A percentile compares a stretch with the other conserved stretches of the same genome.
phyloP scores from a whole-genome alignment of 1,140 invertebrate genomes.

The Antheraea pernyi region DNA sequence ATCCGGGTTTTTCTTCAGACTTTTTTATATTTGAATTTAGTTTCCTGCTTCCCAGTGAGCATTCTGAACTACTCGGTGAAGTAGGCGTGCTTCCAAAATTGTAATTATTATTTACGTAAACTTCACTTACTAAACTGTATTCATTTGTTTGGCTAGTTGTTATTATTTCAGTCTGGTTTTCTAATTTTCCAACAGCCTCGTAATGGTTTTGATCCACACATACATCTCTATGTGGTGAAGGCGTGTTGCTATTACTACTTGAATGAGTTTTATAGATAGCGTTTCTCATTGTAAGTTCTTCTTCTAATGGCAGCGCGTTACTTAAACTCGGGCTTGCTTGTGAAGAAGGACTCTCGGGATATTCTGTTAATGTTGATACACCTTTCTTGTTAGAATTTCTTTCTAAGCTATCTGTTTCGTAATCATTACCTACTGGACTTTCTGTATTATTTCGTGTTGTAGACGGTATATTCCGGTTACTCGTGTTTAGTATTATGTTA shows the following conservation, averaged over 20 bases:
- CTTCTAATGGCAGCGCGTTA: conserved; percentile 85
- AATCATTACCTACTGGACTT: conserved; percentile 78
- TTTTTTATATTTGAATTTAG: conserved; percentile 72
- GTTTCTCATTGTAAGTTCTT: conserved; percentile 88
- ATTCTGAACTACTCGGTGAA: conserved; percentile 82
- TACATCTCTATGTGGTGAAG: conserved; percentile 75
- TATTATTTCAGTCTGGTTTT: conserved; percentile 40
- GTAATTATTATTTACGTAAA: conserved; percentile 89
- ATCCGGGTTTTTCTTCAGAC: conserved; percentile 82
- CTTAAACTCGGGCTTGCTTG: conserved; percentile 85
- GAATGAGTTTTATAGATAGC: conserved; percentile 82
- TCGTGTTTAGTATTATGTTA: conserved; percentile 20
- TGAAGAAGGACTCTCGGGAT: conserved; percentile 81
- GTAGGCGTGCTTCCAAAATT: conserved; percentile 82
- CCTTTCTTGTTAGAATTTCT: conserved; percentile 79
- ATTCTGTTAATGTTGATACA: conserved; percentile 82
- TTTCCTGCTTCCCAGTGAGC: conserved; percentile 80
- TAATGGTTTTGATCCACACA: conserved; percentile 76
- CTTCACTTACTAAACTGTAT: conserved; percentile 87
- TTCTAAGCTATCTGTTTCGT: conserved; percentile 90
- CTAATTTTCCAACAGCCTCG: conserved; percentile 64
- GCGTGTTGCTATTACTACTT: conserved; percentile 80
- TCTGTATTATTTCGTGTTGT: conserved; percentile 42
- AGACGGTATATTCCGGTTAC: conserved; percentile 13
- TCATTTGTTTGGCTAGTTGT: conserved; percentile 50